These are phyloP conservation scores for Trematomus bernacchii DNA, from an alignment of 2,797 vertebrate species.

Conservation along the genomic window DNA sequence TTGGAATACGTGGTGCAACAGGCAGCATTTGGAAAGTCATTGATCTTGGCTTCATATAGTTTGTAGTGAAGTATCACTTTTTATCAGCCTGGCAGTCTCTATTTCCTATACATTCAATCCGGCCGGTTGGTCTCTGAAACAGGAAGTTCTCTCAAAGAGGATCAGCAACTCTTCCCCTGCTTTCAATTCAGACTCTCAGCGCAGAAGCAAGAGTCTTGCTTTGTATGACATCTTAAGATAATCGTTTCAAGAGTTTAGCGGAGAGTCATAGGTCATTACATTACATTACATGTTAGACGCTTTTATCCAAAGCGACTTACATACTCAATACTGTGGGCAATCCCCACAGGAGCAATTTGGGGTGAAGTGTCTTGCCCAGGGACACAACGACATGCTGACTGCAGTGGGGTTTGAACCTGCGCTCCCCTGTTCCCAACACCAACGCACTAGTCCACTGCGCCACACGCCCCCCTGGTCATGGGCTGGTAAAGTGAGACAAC, in stretches of 20 bases:
- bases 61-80: slow-evolving; percentile 15
- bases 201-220: slow-evolving; percentile 36
- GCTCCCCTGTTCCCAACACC: too few relatives aligned
- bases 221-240: slow-evolving; percentile 59
- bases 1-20: slow-evolving; percentile 27
- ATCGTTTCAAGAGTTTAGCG: slow-evolving; percentile 44
- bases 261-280: slow-evolving; percentile 23
- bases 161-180: slow-evolving; percentile 29
- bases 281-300: too few relatives aligned
- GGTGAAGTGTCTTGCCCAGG: too few relatives aligned
- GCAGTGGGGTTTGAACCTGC: too few relatives aligned
- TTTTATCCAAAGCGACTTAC: too few relatives aligned
- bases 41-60: slow-evolving; percentile 47
- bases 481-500: slow-evolving; percentile 30
- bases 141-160: slow-evolving; percentile 46
- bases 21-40: slow-evolving; percentile 48
- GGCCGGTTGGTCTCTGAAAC: slow-evolving; percentile 29
- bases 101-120: slow-evolving; percentile 20
- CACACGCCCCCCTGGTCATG: too few relatives aligned
- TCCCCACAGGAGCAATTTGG: too few relatives aligned
- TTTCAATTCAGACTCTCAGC: slow-evolving; percentile 23
- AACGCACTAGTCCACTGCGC: too few relatives aligned
- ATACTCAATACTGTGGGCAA: too few relatives aligned
- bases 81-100: slow-evolving; percentile 23
- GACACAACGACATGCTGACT: too few relatives aligned